Percentiles rank a stretch among this genome's conserved stretches.
phyloP scores from a whole-genome alignment of 53 echinoderm and acorn worm species.

The Astropecten irregularis region DNA sequence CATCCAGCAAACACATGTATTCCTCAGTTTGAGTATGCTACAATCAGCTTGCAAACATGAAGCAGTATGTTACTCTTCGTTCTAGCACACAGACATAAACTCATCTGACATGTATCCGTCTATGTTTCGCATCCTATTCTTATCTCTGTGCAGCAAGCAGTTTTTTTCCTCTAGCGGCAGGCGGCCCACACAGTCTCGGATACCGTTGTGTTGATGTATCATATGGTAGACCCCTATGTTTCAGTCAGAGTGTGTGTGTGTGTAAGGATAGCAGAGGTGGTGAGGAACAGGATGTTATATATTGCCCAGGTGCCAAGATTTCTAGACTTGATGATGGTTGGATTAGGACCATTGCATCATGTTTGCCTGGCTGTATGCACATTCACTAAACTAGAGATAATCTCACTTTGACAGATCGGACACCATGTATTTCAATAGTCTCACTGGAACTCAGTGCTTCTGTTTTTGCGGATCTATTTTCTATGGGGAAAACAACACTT shows the following conservation, averaged over 20 bases:
- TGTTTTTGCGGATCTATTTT: no score
- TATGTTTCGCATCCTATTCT: constrained; percentile 15
- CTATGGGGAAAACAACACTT: no score
- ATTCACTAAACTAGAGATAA: not conserved
- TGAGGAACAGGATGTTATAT: constrained; percentile 2
- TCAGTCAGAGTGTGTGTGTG: no score
- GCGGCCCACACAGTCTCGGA: not conserved
- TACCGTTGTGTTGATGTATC: not conserved
- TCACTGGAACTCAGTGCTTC: no score
- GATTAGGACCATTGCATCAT: constrained; percentile 16
- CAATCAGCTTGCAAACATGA: not conserved
- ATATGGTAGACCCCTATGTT: no score
- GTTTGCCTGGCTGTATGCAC: not conserved
- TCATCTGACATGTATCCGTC: constrained; percentile 11
- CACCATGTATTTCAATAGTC: not conserved
- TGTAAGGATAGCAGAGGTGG: constrained; percentile 36
- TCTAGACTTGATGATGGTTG: constrained; percentile 18
- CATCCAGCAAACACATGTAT: no score
- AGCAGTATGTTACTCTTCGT: not conserved
- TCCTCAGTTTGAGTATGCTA: no score
- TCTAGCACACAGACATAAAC: not conserved
- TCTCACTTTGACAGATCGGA: constrained; percentile 1
- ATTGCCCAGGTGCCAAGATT: constrained; percentile 25
- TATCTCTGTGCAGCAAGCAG: constrained; percentile 11
- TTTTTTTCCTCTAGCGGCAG: not conserved